Base-by-base conservation (phyloP, 1,140 invertebrate species). In the Eufriesea mexicana region DNA sequence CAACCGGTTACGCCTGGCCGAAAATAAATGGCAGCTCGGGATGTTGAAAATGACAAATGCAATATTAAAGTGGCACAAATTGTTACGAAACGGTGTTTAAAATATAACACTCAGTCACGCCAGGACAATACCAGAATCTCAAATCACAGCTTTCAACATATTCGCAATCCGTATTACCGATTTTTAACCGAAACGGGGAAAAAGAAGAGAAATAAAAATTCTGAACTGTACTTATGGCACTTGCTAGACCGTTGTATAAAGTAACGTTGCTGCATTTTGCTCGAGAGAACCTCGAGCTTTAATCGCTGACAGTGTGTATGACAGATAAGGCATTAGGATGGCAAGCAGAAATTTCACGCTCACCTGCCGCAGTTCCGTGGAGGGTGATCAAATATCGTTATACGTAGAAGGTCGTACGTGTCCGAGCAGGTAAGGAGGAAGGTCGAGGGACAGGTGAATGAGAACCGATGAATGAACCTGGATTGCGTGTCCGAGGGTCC, bases 271-370 rank as follows among this genome's bases (percentile, higher is more conserved):
- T 42, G 45, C 45, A 18, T 42, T 62, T 74, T 66, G 8, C 6
- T 8, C 59, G 23, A 23, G 54, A 64, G 45, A 57, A 54, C 45
- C 47, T 61, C 25, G n/a, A n/a, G 35, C 20, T 57, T 55, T 74
- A 57, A 75, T 57, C 79, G 73, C 23, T 42, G 78, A 51, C 42
- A 54, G 18, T 7, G 57, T 42, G 25, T 20, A 35, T 25, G 54
- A 7, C 9, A 61, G 55, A 47, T 25, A 74, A 9, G 35, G 16
- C 28, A 45, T 49, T n/a, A 42, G 6, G 55, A 79, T 12, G 18
- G 59, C 71, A 35, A 28, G 64, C 66, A 55, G 73, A 82, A 77
- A 83, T 70, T 77, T 78, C 55, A 70, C 74, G 66, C 74, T 68
- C 74, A 54, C 80, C 64, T 83, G 74, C 12, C 25, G 28, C 61